Conservation (phyloP, 53 echinoderm and acorn worm genomes). For the Antedon mediterranea region DNA sequence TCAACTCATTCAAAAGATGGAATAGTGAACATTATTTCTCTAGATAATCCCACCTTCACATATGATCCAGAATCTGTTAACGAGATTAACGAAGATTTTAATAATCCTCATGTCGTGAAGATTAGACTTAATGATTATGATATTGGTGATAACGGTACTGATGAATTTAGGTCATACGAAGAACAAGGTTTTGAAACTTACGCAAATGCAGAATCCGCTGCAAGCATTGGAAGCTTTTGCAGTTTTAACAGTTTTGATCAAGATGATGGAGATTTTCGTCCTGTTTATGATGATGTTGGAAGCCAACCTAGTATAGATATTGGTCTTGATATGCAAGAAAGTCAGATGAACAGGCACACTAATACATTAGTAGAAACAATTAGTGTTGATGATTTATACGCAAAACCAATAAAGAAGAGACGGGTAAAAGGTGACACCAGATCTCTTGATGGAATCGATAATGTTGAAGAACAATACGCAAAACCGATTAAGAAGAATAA, state of each 20-base stretch:
- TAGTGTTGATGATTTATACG: not conserved
- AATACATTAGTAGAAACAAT: no score
- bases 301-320: no score
- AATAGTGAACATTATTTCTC: not conserved
- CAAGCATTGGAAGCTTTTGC: not conserved
- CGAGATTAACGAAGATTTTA: not conserved
- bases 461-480: not conserved
- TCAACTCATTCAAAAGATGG: not conserved
- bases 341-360: not conserved
- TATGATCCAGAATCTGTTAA: not conserved
- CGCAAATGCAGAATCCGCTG: not conserved
- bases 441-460: not conserved
- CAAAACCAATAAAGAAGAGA: not conserved
- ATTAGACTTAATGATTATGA: not conserved
- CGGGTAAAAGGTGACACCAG: not conserved
- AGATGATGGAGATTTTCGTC: not conserved
- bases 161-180: not conserved
- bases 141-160: not conserved
- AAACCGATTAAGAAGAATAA: not conserved
- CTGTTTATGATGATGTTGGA: no score
- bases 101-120: not conserved
- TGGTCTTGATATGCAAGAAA: not conserved
- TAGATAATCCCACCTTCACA: not conserved
- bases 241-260: not conserved
- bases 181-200: not conserved